These are phyloP conservation scores for Cettia cetti DNA, from an alignment of 2,113 vertebrate genomes.

Conservation along the genomic window DNA sequence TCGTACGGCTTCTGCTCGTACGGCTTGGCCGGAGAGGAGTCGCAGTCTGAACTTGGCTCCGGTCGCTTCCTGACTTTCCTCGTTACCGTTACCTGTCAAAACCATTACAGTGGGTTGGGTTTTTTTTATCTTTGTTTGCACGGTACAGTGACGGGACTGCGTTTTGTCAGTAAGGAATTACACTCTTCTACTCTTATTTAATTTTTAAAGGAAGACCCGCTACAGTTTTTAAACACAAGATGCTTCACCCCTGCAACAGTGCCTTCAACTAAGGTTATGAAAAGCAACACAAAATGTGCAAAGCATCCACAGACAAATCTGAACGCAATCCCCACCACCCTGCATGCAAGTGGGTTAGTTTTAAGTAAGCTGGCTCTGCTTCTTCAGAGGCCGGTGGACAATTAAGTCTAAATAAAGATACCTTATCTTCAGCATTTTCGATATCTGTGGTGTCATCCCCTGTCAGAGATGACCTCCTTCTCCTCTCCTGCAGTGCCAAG, in stretches of 20 bases:
- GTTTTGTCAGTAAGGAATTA: neutral
- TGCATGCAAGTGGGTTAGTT: neutral
- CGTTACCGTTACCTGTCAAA: constrained; percentile 69
- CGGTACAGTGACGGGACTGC: neutral
- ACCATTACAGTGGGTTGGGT: neutral
- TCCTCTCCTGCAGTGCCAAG: constrained; percentile 86
- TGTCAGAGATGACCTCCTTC: constrained; percentile 70
- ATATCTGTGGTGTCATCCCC: constrained; percentile 75
- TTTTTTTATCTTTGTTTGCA: neutral
- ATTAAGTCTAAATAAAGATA: constrained; percentile 68
- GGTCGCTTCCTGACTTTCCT: constrained; percentile 76
- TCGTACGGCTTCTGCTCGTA: constrained; percentile 69
- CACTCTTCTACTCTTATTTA: neutral
- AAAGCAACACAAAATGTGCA: neutral
- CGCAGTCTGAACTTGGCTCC: constrained; percentile 71
- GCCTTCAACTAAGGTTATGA: neutral
- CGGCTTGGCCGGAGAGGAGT: constrained; percentile 72
- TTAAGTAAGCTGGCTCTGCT: constrained; percentile 13
- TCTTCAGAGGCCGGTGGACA: neutral
- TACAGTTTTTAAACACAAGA: neutral
- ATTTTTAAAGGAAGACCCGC: neutral
- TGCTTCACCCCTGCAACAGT: neutral
- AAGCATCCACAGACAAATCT: neutral
- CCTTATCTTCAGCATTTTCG: constrained; percentile 81
- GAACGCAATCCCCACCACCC: neutral